These are phyloP conservation scores for Chaetodon trifasciatus DNA, from an alignment of 2,797 vertebrate genomes.

Conservation along the genomic window DNA sequence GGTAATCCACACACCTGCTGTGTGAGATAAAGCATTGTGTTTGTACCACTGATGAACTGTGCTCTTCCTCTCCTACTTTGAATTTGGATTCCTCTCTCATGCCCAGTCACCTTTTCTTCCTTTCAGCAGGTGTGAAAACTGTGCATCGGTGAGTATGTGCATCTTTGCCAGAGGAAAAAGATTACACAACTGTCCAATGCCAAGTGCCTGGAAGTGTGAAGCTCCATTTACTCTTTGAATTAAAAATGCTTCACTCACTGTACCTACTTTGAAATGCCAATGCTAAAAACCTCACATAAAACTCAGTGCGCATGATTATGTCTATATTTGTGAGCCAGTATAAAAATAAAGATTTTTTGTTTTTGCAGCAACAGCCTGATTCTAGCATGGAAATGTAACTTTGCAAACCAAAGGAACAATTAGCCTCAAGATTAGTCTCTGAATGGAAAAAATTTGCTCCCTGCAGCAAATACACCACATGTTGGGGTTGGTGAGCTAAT, in stretches of 20 bases:
- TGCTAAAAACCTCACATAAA: neutral
- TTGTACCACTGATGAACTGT: constrained; percentile 54
- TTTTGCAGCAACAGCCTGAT: neutral
- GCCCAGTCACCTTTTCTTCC: neutral
- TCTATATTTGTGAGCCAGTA: neutral
- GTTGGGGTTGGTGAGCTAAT: constrained; percentile 50
- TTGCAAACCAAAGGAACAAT: constrained; percentile 21
- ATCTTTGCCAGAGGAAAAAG: neutral
- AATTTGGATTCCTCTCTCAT: constrained; percentile 28
- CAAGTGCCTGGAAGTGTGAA: neutral
- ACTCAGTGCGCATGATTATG: neutral
- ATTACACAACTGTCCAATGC: neutral
- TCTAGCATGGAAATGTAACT: constrained; percentile 21
- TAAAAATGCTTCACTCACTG: constrained; percentile 32
- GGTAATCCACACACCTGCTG: constrained; percentile 68
- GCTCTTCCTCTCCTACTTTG: constrained; percentile 25
- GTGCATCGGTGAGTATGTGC: neutral
- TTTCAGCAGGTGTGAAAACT: neutral
- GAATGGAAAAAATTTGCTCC: constrained; percentile 44
- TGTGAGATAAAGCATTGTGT: constrained; percentile 57
- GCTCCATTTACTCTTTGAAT: constrained; percentile 7
- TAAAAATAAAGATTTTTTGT: neutral
- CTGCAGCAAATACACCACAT: constrained; percentile 40
- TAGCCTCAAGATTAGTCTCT: constrained; percentile 14
- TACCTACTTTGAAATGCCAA: constrained; percentile 5